Conservation (phyloP, 2,888 invertebrate species). For the Hipparchia semele region DNA sequence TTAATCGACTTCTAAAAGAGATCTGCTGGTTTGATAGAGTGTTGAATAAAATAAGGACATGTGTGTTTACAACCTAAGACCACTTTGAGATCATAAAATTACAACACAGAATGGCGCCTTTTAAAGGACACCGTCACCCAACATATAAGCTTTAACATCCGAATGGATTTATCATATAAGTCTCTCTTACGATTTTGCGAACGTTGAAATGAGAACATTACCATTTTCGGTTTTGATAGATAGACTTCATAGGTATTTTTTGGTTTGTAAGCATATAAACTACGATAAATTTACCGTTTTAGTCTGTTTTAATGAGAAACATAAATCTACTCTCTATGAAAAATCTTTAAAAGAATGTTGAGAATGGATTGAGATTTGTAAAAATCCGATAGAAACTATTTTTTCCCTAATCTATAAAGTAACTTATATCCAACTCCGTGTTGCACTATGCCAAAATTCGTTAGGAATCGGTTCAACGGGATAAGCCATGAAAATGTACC, state of each 20-base stretch:
- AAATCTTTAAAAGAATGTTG: too few species aligned
- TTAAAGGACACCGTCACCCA: conserved; percentile 28
- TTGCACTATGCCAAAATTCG: too few species aligned
- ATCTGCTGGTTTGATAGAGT: background rate
- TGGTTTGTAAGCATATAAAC: background rate
- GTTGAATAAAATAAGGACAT: background rate
- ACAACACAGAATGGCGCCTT: conserved; percentile 23
- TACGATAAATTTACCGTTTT: background rate
- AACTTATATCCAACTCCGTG: too few species aligned
- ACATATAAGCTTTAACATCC: conserved; percentile 29
- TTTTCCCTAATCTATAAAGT: too few species aligned
- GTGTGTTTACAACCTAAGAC: conserved; percentile 4
- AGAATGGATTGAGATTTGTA: too few species aligned
- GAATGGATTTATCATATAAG: conserved; percentile 21
- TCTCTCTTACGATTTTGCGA: conserved; percentile 17
- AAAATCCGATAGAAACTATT: too few species aligned
- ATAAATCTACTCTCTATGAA: too few species aligned
- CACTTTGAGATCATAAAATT: conserved; percentile 9
- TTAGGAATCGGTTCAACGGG: too few species aligned
- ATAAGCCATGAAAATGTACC: too few species aligned
- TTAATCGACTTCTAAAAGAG: too few species aligned
- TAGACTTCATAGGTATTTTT: conserved; percentile 5
- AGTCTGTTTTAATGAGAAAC: too few species aligned
- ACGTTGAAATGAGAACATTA: conserved; percentile 30
- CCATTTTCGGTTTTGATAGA: conserved; percentile 23